A percentile compares a stretch with the other conserved stretches of the same genome.
Conservation (phyloP, 92 coral and sea anemone species). For the Pocillopora meandrina region DNA sequence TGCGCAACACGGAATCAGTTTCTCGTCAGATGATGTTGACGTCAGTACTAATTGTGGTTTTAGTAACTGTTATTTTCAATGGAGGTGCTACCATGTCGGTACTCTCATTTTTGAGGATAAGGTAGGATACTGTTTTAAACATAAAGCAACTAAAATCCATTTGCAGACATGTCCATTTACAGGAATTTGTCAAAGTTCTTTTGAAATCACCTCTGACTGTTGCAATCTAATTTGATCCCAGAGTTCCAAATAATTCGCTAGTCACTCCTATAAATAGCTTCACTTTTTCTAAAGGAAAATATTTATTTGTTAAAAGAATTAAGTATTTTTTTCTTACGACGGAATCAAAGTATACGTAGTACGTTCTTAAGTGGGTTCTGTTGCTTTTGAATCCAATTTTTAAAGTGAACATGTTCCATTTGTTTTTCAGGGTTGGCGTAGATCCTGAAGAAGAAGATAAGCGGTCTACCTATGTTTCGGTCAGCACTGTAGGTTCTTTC, state of each 20-base stretch:
- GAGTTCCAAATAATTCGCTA: too few relatives aligned
- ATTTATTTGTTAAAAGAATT: too few relatives aligned
- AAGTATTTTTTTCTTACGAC: too few relatives aligned
- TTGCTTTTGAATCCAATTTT: too few relatives aligned
- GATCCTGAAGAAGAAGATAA: conserved; percentile 94
- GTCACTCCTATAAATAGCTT: too few relatives aligned
- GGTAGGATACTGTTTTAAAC: conserved; percentile 46
- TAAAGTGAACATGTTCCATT: background rate
- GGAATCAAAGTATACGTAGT: too few relatives aligned
- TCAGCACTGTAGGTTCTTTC: conserved; percentile 91
- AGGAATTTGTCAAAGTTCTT: background rate
- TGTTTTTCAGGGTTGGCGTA: conserved; percentile 89
- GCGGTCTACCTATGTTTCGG: conserved; percentile 79
- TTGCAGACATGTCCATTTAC: background rate
- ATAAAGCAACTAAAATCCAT: background rate
- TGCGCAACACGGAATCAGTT: conserved; percentile 92
- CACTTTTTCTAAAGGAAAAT: too few relatives aligned
- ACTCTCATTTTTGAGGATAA: conserved; percentile 85
- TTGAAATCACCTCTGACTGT: too few relatives aligned
- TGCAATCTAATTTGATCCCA: too few relatives aligned
- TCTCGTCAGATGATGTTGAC: conserved; percentile 94
- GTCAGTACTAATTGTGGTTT: conserved; percentile 83
- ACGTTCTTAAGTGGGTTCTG: too few relatives aligned
- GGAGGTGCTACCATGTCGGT: conserved; percentile 97
- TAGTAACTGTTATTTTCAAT: conserved; percentile 85